Evolutionary conservation across 2,113 vertebrate species (phyloP).

Genomic region (Podocnemis expansa): DNA sequence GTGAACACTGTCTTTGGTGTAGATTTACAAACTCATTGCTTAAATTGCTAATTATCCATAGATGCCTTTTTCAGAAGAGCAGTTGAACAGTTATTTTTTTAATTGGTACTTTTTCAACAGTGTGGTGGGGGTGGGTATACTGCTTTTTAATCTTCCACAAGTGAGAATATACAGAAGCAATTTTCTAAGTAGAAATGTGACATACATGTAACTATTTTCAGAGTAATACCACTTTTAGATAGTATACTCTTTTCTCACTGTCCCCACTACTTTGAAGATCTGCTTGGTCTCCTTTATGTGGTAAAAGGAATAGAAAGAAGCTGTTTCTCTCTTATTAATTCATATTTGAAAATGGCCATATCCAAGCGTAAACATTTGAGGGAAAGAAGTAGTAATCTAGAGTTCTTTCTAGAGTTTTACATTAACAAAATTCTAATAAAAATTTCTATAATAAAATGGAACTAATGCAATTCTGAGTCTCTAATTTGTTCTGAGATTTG

Average conservation of each 20-base stretch:
- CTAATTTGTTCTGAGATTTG: neutral
- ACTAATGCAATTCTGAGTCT: neutral
- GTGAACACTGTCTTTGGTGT: fast-evolving
- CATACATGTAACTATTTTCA: neutral
- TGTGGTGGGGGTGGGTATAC: neutral
- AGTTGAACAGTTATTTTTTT: neutral
- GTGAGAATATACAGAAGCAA: neutral
- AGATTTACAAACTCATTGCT: neutral
- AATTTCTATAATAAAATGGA: neutral
- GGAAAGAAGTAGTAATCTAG: neutral
- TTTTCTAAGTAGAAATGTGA: neutral
- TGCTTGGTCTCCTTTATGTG: neutral
- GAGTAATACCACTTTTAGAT: neutral
- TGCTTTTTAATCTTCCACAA: neutral
- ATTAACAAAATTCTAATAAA: neutral
- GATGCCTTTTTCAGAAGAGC: neutral
- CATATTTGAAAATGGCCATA: neutral
- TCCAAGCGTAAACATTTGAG: neutral
- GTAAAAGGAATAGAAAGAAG: neutral
- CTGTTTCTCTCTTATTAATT: fast-evolving
- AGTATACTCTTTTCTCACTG: neutral
- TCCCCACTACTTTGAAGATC: neutral
- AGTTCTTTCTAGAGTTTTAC: neutral
- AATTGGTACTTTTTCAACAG: neutral
- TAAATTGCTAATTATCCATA: neutral